Percentiles rank a stretch among this genome's conserved stretches.
These are phyloP conservation scores for Chionoecetes opilio DNA, from an alignment of 1,140 invertebrate species.

Conservation along the genomic window DNA sequence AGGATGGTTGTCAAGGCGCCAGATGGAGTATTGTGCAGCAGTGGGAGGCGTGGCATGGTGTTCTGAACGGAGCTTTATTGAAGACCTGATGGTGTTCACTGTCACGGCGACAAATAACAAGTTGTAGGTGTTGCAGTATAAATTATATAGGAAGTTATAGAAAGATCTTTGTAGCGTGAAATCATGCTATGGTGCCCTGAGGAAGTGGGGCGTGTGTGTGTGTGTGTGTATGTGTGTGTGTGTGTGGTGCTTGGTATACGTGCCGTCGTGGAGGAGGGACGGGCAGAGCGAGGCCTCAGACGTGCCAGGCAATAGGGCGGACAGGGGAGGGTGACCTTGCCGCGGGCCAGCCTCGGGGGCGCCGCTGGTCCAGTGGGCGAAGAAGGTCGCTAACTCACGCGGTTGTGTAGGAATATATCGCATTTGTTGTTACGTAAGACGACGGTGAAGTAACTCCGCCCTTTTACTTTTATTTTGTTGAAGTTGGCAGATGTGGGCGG, in stretches of 20 bases:
- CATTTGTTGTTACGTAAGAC: not conserved
- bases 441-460: not conserved
- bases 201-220: not conserved
- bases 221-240: no score
- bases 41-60: no score
- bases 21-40: no score
- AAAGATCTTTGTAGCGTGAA: not conserved
- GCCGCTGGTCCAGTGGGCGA: not conserved
- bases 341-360: not conserved
- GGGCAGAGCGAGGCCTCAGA: not conserved
- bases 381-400: not conserved
- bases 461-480: conserved; percentile 2
- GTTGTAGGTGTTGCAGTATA: no score
- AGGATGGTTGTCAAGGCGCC: no score
- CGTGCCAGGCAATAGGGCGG: not conserved
- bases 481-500: not conserved
- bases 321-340: not conserved
- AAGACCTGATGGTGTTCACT: no score
- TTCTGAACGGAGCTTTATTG: no score
- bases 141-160: no score
- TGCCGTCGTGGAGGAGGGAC: not conserved
- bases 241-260: not conserved
- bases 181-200: not conserved
- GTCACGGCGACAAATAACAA: no score
- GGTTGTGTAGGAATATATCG: not conserved